A percentile compares a stretch with the other conserved stretches of the same genome.
Conservation (phyloP, 2,888 invertebrate species). For the Cybosia mesomella region DNA sequence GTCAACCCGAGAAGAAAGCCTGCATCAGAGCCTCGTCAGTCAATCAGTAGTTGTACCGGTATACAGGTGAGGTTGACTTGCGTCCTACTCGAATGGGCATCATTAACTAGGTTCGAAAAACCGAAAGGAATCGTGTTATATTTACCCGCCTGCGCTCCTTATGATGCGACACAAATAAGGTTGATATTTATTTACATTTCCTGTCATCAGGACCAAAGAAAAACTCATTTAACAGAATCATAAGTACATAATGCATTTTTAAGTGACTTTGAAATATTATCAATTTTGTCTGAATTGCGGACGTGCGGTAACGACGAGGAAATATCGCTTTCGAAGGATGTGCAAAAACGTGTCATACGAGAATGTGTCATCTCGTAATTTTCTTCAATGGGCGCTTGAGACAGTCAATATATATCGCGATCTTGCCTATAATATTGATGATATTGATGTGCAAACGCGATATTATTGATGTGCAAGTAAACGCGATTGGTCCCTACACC, state of each 20-base stretch:
- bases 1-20: too few relatives aligned
- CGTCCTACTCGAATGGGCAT: too few relatives aligned
- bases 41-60: too few relatives aligned
- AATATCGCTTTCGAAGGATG: background rate
- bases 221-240: slow-evolving; percentile 1
- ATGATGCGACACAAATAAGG: slow-evolving; percentile 1
- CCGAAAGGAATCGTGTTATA: background rate
- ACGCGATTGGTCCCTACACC: too few relatives aligned
- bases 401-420: too few relatives aligned
- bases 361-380: background rate
- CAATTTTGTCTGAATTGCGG: background rate
- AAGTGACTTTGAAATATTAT: slow-evolving; percentile 14
- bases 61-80: too few relatives aligned
- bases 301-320: background rate
- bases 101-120: background rate
- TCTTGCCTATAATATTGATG: too few relatives aligned
- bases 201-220: background rate
- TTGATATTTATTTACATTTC: slow-evolving; percentile 5
- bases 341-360: background rate
- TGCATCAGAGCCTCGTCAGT: too few relatives aligned
- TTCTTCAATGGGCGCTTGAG: too few relatives aligned
- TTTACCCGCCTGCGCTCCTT: background rate
- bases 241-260: slow-evolving; percentile 13
- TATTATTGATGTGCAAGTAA: too few relatives aligned
- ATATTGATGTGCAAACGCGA: too few relatives aligned